Evolutionary conservation across 1,140 invertebrate genomes (phyloP), one percentile per base, ranked within the genome.

Genomic region (Sycophila sp.): DNA sequence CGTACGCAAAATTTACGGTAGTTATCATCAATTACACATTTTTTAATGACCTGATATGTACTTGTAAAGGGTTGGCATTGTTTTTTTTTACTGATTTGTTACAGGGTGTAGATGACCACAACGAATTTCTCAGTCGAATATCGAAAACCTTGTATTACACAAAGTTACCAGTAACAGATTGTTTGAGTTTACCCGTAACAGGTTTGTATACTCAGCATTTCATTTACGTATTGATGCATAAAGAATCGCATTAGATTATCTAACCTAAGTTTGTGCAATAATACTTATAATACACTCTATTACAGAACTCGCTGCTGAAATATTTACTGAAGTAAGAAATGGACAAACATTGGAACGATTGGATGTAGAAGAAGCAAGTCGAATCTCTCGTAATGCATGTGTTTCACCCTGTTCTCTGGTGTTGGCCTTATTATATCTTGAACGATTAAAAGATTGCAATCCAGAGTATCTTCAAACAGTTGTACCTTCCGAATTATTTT

Each of bases 101-200:
- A n/a, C 79, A 93, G 92, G 87, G 81, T 28, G 87, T 92, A 78
- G 88, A 87, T 19, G 87, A 91, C 80, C 92, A 95, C 77, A 88
- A 90, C 51, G 89, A 91, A 64, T 94, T 95, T 80, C 84, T 94
- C 59, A 89, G 91, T 73, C 88, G 94, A 73, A 93, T 96, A 62
- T 90, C 89, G 1, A 96, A 96, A 83, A 93, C 94, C 0, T 85
- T 96, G 5, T 96, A 96, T 81, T 96, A 95, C 88, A 92, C 93
- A 63, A 90, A 92, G 82, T 81, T 92, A 40, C 91, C 93, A 26
- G 86, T 85, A 55, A 89, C 91, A 65, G 91, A 93, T 75, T 87
- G 91, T 67, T 85, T 94, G 15, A 94, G 93, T 79, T 86, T 95
- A 38, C 93, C 93, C 55, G 89, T 94, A 60, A 94, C 93, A 86